phyloP scores from a whole-genome alignment of 2,888 invertebrate genomes.

The Chymomyza caudatula region DNA sequence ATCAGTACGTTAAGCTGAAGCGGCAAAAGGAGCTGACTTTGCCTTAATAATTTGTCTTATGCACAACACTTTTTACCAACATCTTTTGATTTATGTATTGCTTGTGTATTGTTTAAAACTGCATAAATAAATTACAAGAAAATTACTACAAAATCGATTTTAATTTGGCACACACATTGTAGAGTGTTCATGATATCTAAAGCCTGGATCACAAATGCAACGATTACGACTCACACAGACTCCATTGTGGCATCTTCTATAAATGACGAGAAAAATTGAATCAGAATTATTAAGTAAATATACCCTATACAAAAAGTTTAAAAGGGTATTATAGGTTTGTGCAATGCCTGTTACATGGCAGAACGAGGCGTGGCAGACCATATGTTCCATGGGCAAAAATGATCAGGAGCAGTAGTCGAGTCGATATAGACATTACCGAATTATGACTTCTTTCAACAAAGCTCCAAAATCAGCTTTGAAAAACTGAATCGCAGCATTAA shows the following conservation, averaged over 20 bases:
- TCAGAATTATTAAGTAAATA: not conserved
- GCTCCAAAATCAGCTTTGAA: too few relatives aligned
- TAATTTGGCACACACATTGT: constrained; percentile 68
- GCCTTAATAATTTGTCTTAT: not conserved
- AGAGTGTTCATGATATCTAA: constrained; percentile 71
- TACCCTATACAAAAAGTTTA: too few relatives aligned
- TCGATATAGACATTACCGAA: too few relatives aligned
- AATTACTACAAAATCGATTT: not conserved
- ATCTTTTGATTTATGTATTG: not conserved
- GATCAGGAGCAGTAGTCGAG: too few relatives aligned
- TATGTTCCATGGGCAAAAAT: too few relatives aligned
- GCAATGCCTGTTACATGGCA: too few relatives aligned
- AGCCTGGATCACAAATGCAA: constrained; percentile 77
- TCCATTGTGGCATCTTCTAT: constrained; percentile 75
- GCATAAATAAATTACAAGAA: not conserved
- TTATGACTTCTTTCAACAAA: too few relatives aligned
- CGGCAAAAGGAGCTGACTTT: not conserved
- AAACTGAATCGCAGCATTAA: too few relatives aligned
- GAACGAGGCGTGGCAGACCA: too few relatives aligned
- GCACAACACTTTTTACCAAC: not conserved
- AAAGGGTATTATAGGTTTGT: too few relatives aligned
- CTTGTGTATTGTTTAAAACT: not conserved
- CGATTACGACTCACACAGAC: constrained; percentile 75
- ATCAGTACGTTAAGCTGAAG: constrained; percentile 8
- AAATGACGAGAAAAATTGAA: too few relatives aligned